Percentiles rank a stretch among this genome's conserved stretches.
Evolutionary conservation across 2,888 invertebrate genomes (phyloP).

Genomic region (Pandemis heparana): DNA sequence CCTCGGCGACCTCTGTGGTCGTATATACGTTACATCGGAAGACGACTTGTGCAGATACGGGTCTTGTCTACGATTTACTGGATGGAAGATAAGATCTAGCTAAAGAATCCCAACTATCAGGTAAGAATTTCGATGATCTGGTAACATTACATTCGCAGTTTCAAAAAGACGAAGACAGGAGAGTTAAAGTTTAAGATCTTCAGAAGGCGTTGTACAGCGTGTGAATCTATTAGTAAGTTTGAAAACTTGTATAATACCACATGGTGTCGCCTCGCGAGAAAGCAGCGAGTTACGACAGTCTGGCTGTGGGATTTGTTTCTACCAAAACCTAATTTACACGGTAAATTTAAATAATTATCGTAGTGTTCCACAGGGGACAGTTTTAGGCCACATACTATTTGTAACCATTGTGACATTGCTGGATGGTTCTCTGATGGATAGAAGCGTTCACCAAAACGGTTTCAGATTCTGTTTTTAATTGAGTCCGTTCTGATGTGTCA

Average conservation of each 20-base stretch:
- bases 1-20: too few relatives aligned
- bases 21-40: too few relatives aligned
- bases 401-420: background rate
- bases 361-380: background rate
- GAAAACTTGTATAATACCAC: background rate
- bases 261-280: background rate
- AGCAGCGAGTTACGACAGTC: background rate
- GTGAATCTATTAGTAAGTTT: background rate
- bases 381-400: background rate
- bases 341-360: background rate
- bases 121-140: slow-evolving; percentile 25
- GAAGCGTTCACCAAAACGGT: background rate
- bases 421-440: background rate
- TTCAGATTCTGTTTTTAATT: background rate
- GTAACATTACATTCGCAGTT: slow-evolving; percentile 1
- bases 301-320: background rate
- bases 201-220: background rate
- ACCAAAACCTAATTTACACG: background rate
- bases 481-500: background rate
- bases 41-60: background rate
- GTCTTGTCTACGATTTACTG: background rate
- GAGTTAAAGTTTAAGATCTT: background rate
- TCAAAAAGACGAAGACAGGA: background rate
- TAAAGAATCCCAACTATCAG: slow-evolving; percentile 8
- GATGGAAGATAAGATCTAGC: background rate